phyloP scores from a whole-genome alignment of 2,113 vertebrate genomes.

The Microtus pennsylvanicus region DNA sequence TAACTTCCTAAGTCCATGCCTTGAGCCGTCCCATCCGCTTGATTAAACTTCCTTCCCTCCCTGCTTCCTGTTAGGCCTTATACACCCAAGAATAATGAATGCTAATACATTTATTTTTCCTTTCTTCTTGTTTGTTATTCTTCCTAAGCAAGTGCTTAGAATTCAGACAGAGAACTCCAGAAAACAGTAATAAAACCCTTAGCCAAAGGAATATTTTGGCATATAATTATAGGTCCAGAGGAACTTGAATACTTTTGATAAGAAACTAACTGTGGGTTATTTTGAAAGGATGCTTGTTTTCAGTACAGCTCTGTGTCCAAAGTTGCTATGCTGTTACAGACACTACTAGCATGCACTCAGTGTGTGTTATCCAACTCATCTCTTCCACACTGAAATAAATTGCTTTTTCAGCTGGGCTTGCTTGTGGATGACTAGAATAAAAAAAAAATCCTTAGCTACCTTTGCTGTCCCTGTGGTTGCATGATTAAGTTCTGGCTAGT shows the following conservation, averaged over 20 bases:
- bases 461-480: neutral
- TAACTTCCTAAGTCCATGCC: neutral
- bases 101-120: neutral
- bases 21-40: no score
- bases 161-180: neutral
- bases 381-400: constrained; percentile 32
- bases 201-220: constrained; percentile 10
- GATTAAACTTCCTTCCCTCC: neutral
- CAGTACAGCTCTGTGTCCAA: neutral
- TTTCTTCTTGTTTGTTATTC: neutral
- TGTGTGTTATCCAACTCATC: neutral
- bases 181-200: constrained; percentile 37
- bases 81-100: neutral
- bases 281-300: neutral
- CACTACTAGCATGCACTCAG: neutral
- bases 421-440: neutral
- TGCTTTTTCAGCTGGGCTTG: neutral
- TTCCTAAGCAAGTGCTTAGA: neutral
- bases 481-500: neutral
- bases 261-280: neutral
- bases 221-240: neutral
- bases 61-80: neutral
- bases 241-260: neutral
- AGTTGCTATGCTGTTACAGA: neutral
- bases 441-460: neutral